A percentile compares a stretch with the other conserved stretches of the same genome.
Conservation (phyloP, 1,140 invertebrate genomes). For the Drosophila lowei region DNA sequence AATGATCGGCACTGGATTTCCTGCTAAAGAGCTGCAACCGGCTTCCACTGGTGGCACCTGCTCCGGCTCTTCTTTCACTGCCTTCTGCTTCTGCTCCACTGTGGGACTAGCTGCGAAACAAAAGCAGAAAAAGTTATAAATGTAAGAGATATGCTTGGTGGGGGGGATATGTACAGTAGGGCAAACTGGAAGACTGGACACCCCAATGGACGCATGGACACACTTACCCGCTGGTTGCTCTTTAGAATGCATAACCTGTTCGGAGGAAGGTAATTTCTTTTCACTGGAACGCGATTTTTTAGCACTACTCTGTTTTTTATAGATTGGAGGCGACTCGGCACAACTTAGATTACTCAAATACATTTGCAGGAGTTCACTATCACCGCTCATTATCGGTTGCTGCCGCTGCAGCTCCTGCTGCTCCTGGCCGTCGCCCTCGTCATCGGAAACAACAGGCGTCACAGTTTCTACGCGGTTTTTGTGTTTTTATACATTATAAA, state of each 20-base stretch:
- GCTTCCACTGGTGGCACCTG: not conserved
- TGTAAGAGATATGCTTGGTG: slow-evolving; percentile 13
- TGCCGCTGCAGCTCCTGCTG: slow-evolving; percentile 8
- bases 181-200: slow-evolving; percentile 8
- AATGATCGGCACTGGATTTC: slow-evolving; percentile 4
- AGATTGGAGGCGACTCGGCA: slow-evolving; percentile 61
- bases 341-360: slow-evolving; percentile 65
- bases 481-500: slow-evolving; percentile 71
- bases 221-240: slow-evolving; percentile 62
- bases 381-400: slow-evolving; percentile 12
- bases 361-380: slow-evolving; percentile 45
- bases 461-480: slow-evolving; percentile 76
- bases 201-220: slow-evolving; percentile 25
- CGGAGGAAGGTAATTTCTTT: slow-evolving; percentile 44
- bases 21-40: slow-evolving; percentile 13
- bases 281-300: slow-evolving; percentile 54
- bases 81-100: slow-evolving; percentile 9
- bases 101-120: slow-evolving; percentile 49
- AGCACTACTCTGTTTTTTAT: slow-evolving; percentile 40
- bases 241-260: slow-evolving; percentile 47
- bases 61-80: slow-evolving; percentile 6
- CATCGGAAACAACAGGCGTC: slow-evolving; percentile 78
- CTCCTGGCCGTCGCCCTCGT: slow-evolving; percentile 41
- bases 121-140: slow-evolving; percentile 57
- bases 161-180: not conserved